Evolutionary conservation across 53 echinoderm and acorn worm species (phyloP).

Genomic region (Arbacia lixula): DNA sequence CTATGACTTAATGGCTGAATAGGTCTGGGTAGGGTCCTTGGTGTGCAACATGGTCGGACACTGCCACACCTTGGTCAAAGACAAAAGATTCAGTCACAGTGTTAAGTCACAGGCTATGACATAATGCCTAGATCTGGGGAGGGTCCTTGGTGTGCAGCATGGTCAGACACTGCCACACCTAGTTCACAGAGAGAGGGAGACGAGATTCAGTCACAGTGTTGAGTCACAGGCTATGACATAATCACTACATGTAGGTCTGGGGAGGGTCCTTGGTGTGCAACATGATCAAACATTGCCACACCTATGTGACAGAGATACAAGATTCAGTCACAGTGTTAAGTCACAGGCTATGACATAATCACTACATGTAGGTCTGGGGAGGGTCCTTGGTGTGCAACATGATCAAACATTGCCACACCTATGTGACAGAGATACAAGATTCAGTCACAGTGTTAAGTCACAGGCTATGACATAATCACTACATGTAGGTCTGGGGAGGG

Average conservation of each 20-base stretch:
- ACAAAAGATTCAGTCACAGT: too few relatives aligned
- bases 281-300: too few relatives aligned
- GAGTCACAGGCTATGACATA: too few relatives aligned
- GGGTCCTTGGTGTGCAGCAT: conserved; percentile 71
- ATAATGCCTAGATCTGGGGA: not conserved
- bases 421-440: too few relatives aligned
- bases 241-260: conserved; percentile 44
- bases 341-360: conserved; percentile 72
- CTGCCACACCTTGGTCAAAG: conserved; percentile 98
- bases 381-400: conserved; percentile 71
- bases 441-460: too few relatives aligned
- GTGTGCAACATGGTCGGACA: conserved; percentile 85
- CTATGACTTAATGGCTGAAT: not conserved
- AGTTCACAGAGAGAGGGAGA: not conserved
- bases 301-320: too few relatives aligned
- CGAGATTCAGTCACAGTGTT: too few relatives aligned
- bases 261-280: too few relatives aligned
- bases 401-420: conserved; percentile 87
- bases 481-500: conserved; percentile 63
- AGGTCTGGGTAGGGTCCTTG: conserved; percentile 73
- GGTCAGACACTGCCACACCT: conserved; percentile 87
- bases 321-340: too few relatives aligned
- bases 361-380: conserved; percentile 68
- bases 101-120: too few relatives aligned
- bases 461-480: too few relatives aligned